Evolutionary conservation across 2,888 invertebrate genomes (phyloP), one percentile per base, ranked within the genome.

Genomic region (Eurytoma adleriae): DNA sequence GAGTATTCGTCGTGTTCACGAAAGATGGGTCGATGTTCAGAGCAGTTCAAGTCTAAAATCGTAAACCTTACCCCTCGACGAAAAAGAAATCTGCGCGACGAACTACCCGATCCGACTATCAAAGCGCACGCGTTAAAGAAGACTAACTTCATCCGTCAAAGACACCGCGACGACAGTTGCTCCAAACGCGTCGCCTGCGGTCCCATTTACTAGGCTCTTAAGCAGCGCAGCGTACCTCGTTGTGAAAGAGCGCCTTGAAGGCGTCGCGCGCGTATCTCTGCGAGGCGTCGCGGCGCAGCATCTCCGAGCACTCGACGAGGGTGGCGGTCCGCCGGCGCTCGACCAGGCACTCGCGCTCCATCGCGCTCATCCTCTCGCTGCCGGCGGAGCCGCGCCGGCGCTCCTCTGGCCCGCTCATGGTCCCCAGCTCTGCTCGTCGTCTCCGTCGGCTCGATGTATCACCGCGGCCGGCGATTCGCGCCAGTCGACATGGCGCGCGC

Each of bases 281-380:
- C 84, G 92, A 91, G 50, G 92, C 93, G 27, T 94, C 94, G 83
- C 92, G 92, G 74, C 93, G 93, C 87, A 95, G 90, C 74, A 95
- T 93, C 80, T 94, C 94, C 2, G 93, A 92, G 84, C 94, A 94
- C 85, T 94, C 93, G 87, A 93, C 93, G 85, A 95, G 88, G n/a
- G 94, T 92, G 1, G 92, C 91, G 83, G 93, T 86, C 78, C 94
- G 92, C 78, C 93, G 90, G 73, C 93, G 92, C 86, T 95, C 95
- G 84, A 93, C 91, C 4, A 93, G 92, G 87, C 93, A 94, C 87
- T 95, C 95, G 85, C 94, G 94, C 86, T 95, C 95, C 94, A 95
- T 95, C 78, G 93, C 93, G 48, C 94, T 94, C 91, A 93, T 93
- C 57, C 74, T 78, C 54, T 75, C 68, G 70, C 56, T 50, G 48